These are phyloP conservation scores for Pollenia labialis DNA, from an alignment of 2,888 invertebrate species.

Conservation along the genomic window DNA sequence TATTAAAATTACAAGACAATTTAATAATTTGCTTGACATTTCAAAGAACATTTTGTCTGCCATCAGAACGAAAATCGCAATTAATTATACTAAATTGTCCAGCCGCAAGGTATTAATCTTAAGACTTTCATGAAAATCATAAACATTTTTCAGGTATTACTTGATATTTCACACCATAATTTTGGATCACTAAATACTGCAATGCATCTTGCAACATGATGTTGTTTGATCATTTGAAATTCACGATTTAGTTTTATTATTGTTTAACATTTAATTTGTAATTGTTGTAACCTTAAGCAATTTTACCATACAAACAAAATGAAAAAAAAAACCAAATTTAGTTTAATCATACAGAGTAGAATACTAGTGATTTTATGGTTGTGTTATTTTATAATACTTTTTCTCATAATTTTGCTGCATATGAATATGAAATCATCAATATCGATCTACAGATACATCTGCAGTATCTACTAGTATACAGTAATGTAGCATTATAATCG, in stretches of 20 bases:
- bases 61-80: not conserved
- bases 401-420: constrained; percentile 20
- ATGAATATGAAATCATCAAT: not conserved
- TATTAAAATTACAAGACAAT: too few relatives aligned
- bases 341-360: constrained; percentile 50
- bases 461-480: not conserved
- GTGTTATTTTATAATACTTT: constrained; percentile 46
- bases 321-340: not conserved
- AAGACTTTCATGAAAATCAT: constrained; percentile 3
- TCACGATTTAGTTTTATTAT: constrained; percentile 35
- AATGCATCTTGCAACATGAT: constrained; percentile 21
- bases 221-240: constrained; percentile 26
- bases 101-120: not conserved
- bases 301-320: constrained; percentile 11
- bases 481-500: constrained; percentile 7
- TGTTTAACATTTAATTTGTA: constrained; percentile 63
- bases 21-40: constrained; percentile 38
- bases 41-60: not conserved
- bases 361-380: constrained; percentile 30
- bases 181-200: not conserved
- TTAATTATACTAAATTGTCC: constrained; percentile 32
- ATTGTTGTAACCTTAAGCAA: constrained; percentile 58
- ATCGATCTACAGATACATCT: not conserved
- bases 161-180: constrained; percentile 45
- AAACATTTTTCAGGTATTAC: not conserved